These are phyloP conservation scores for Notospermus geniculatus DNA, from an alignment of 1,140 invertebrate genomes.

Conservation along the genomic window DNA sequence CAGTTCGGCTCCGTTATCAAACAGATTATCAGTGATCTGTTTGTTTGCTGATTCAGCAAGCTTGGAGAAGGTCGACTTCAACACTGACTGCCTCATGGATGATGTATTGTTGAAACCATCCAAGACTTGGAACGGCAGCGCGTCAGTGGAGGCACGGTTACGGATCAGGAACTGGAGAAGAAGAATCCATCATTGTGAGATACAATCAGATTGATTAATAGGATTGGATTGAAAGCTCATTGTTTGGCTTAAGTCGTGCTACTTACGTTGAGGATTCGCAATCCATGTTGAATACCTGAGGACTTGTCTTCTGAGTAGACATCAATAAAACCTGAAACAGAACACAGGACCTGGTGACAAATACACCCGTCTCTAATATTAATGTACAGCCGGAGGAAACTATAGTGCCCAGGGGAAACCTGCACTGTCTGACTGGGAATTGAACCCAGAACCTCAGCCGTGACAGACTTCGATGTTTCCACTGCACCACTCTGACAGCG, in stretches of 20 bases:
- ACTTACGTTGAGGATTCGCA: slow-evolving; percentile 45
- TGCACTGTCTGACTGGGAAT: too few relatives aligned
- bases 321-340: slow-evolving; percentile 47
- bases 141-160: slow-evolving; percentile 42
- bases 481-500: too few relatives aligned
- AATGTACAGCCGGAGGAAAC: too few relatives aligned
- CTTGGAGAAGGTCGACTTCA: slow-evolving; percentile 38
- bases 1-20: slow-evolving; percentile 42
- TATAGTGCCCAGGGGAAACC: too few relatives aligned
- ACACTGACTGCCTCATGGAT: slow-evolving; percentile 43
- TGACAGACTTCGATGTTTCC: too few relatives aligned
- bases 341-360: too few relatives aligned
- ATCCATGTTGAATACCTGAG: slow-evolving; percentile 44
- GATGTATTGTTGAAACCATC: slow-evolving; percentile 50
- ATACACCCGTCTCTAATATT: too few relatives aligned
- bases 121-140: slow-evolving; percentile 44
- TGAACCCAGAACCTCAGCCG: too few relatives aligned
- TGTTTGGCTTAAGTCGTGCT: neutral
- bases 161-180: slow-evolving; percentile 47
- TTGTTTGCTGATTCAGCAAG: slow-evolving; percentile 36
- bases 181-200: too few relatives aligned
- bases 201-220: slow-evolving; percentile 4
- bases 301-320: slow-evolving; percentile 46
- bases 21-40: slow-evolving; percentile 29
- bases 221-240: too few relatives aligned